Evolutionary conservation across 92 coral and sea anemone genomes (phyloP), one percentile per base, ranked within the genome.

Genomic region (Zoanthus gigantus): DNA sequence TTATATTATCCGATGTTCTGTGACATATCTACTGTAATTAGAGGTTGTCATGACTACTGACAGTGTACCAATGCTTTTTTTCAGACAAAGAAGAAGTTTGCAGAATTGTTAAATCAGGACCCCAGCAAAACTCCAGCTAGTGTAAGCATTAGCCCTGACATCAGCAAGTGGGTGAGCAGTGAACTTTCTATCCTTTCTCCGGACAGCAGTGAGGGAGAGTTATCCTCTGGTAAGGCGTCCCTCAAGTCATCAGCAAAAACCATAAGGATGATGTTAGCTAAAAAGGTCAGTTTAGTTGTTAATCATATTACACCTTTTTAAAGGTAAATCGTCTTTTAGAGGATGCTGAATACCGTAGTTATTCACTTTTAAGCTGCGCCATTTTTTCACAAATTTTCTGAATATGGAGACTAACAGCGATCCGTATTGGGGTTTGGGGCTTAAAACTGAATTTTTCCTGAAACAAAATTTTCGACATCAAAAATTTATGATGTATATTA

Each of bases 201-300:
- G 6, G 98, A 95, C 32, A 90, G 93, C 77, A 92, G 95, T 47
- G 98, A 93, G 47, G 96, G 94, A 9, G 98, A 89, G 57, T 86
- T 81, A 16, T 60, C 85, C 10, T 68, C 88, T 9, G 88, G 96
- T 18, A 83, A 87, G 66, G n/a, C 88, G 10, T 95, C 98, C 9
- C 83, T 93, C 14, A 95, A 93, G 78, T 95, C 98, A 29, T 93
- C 98, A 5, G 96, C 98, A 1, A 96, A 93, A 72, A 89, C 94
- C 47, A 90, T 93, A 46, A 83, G 91, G 74, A 86, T 91, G 89
- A 89, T 95, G 93, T 71, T 89, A 65, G 88, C 91, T 0, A 95
- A 90, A 76, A 29, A 82, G 98, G 98, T 95, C 52, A 87, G 11
- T 3, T 32, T 48, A 32, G 14, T 78, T 50, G 28, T 72, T 72